Evolutionary conservation across 2,888 invertebrate species (phyloP), one percentile per base, ranked within the genome.

Genomic region (Andrena chrysosceles): DNA sequence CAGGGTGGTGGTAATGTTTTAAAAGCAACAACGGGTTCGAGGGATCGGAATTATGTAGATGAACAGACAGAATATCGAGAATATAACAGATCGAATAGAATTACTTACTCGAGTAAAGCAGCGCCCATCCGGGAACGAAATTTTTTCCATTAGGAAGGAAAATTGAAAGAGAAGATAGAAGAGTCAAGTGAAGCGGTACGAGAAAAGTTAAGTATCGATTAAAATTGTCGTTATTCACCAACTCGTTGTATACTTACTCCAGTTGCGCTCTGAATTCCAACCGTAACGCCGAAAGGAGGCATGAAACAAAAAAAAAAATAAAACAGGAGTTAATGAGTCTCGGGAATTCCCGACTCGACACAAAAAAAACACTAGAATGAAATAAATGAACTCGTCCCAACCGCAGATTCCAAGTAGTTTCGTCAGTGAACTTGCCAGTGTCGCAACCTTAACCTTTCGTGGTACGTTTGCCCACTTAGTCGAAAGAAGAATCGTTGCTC

Each of bases 271-370:
- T 94, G 93, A 77, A 76, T 85, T 84, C 89, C 89, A 87, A 84
- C 85, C 77, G 86, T 86, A 84, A 87, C 84, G 84, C 84, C 87
- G 84, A 84, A 90, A 91, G 87, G 87, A 93, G 89, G 95, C 95
- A 95, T 95, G 95, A 88, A 95, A 95, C 94, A 94, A 94, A 93
- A 90, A 91, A 42, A 16, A 91, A 93, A 89, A 88, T 83, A 84
- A 91, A 81, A 83, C 66, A 84, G 83, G 78, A 80, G 83, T 85
- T 77, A 86, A 63, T 84, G 75, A 63, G 62, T 74, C 20, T 66
- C 52, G 56, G 42, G 10, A 29, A 59, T 29, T 31, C 31, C 16
- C 31, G 29, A 26, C 54, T 31, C 62, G 49, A 29, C 20, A 26
- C 10, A 35, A n/a, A 31, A 6, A 42, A 26, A 56, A 42, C n/a